Evolutionary conservation across 2,888 invertebrate species (phyloP).

Genomic region (Lepidochrysops patricia): DNA sequence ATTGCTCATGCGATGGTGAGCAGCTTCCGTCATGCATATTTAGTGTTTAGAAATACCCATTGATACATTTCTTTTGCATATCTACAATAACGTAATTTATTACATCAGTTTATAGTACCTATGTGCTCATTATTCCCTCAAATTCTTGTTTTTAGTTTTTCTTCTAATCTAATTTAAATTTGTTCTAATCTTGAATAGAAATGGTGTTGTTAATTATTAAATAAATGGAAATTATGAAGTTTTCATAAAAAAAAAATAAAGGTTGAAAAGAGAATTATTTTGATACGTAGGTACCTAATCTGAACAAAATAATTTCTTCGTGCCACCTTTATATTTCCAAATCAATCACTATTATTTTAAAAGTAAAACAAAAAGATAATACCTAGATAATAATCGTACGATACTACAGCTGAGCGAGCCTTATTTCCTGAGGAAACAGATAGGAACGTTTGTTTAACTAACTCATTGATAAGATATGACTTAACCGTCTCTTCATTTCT

Average conservation of each 20-base stretch:
- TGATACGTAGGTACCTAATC: not conserved
- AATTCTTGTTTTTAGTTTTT: not conserved
- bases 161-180: too few species aligned
- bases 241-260: not conserved
- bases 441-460: constrained; percentile 1
- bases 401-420: not conserved
- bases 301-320: too few species aligned
- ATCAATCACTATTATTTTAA: too few species aligned
- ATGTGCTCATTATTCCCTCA: not conserved
- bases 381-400: not conserved
- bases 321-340: not conserved
- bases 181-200: too few species aligned
- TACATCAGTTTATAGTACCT: not conserved
- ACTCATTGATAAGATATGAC: not conserved
- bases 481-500: not conserved
- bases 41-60: constrained; percentile 4
- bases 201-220: too few species aligned
- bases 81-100: not conserved
- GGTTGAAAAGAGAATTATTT: too few species aligned
- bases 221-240: too few species aligned
- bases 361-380: not conserved
- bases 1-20: constrained; percentile 3
- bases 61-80: constrained; percentile 7
- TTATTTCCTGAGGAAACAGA: constrained; percentile 8
- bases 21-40: constrained; percentile 10